Evolutionary conservation across 2,113 vertebrate genomes (phyloP).

Genomic region (Azemiops feae): DNA sequence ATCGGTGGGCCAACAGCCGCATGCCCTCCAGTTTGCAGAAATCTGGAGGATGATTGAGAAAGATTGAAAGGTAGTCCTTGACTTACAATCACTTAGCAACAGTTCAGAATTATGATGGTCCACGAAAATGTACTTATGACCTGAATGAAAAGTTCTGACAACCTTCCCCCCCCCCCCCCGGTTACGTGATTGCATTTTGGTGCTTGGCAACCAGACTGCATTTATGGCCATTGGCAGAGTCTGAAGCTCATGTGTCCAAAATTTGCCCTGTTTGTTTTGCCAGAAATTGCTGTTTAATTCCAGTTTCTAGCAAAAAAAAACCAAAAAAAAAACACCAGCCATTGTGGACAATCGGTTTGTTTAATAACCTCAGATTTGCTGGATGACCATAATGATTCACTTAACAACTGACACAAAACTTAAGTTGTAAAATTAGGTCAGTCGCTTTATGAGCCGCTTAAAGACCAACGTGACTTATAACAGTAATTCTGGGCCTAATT

Average conservation of each 20-base stretch:
- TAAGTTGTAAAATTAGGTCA: neutral
- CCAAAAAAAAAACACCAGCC: neutral
- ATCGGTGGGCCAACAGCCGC: conserved; percentile 78
- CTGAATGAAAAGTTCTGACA: neutral
- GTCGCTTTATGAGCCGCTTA: neutral
- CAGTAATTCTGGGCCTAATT: neutral
- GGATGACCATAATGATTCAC: neutral
- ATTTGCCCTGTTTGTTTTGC: neutral
- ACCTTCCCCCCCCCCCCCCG: too few species aligned
- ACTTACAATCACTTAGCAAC: neutral
- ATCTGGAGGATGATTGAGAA: conserved; percentile 67
- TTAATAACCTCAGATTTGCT: neutral
- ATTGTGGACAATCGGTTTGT: neutral
- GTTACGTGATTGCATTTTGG: neutral
- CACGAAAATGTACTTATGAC: neutral
- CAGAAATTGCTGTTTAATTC: neutral
- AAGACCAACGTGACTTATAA: neutral
- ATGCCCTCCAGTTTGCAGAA: conserved; percentile 87
- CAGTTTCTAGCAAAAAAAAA: neutral
- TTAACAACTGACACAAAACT: neutral
- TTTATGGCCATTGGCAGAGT: neutral
- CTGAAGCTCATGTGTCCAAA: neutral
- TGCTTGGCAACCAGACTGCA: neutral
- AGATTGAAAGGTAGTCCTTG: neutral
- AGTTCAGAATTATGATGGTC: neutral